Evolutionary conservation across 1,140 invertebrate genomes (phyloP).

Genomic region (Leptopilina clavipes): DNA sequence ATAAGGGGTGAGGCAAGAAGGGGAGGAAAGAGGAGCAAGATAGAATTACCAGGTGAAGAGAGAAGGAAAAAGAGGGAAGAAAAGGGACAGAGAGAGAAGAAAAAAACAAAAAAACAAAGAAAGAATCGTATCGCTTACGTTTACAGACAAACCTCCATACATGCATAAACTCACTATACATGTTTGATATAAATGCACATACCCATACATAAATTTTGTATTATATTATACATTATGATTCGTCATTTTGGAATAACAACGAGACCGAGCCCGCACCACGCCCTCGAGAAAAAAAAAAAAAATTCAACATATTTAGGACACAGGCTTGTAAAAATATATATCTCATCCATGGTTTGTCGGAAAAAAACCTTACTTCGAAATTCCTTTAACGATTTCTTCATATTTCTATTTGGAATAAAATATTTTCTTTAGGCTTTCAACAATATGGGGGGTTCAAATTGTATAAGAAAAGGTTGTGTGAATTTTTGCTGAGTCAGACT

Average conservation of each 20-base stretch:
- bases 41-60: conserved; percentile 45
- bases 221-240: conserved; percentile 73
- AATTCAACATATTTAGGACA: conserved; percentile 73
- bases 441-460: background rate
- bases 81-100: conserved; percentile 27
- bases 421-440: background rate
- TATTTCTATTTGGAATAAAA: background rate
- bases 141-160: conserved; percentile 63
- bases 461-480: background rate
- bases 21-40: conserved; percentile 36
- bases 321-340: conserved; percentile 41
- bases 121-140: conserved; percentile 63
- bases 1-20: conserved; percentile 8
- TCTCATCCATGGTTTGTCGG: background rate
- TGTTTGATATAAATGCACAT: conserved; percentile 47
- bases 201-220: conserved; percentile 49
- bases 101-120: conserved; percentile 39
- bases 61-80: conserved; percentile 36
- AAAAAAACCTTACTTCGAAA: conserved; percentile 2
- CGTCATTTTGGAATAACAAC: conserved; percentile 74
- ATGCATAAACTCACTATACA: conserved; percentile 30
- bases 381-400: conserved; percentile 16
- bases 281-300: conserved; percentile 54
- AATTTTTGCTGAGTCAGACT: background rate
- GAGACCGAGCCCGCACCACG: conserved; percentile 66